phyloP scores from a whole-genome alignment of 2,113 vertebrate genomes.

The Oxygymnocypris stewartii region DNA sequence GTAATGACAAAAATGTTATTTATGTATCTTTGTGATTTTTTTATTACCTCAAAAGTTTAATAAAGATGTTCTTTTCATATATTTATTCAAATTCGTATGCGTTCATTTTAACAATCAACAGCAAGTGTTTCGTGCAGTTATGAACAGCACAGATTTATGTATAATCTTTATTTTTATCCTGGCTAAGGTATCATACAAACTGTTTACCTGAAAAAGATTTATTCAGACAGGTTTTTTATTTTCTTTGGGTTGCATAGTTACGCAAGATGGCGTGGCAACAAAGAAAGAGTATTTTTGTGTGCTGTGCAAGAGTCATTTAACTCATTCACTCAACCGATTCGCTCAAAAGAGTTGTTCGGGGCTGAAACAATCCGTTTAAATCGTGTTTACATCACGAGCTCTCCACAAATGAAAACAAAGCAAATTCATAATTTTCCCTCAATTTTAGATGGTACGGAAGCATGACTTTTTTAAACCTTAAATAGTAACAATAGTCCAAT shows the following conservation, averaged over 20 bases:
- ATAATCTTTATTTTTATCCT: not conserved
- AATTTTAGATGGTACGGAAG: not conserved
- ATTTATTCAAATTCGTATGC: not conserved
- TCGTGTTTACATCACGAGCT: not conserved
- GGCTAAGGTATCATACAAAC: not conserved
- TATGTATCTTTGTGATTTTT: constrained; percentile 67
- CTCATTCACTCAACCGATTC: not conserved
- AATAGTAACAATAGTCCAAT: not conserved
- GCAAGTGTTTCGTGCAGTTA: not conserved
- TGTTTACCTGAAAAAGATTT: not conserved
- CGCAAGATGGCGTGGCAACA: not conserved
- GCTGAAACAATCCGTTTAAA: not conserved
- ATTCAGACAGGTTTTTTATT: not conserved
- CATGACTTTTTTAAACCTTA: not conserved
- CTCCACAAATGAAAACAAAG: not conserved
- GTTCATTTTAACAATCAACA: not conserved
- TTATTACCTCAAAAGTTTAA: constrained; percentile 61
- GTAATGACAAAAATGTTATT: constrained; percentile 64
- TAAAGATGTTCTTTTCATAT: constrained; percentile 46
- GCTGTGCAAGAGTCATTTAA: not conserved
- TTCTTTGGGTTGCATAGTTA: not conserved
- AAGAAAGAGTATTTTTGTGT: not conserved
- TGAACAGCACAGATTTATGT: no score
- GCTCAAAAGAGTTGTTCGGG: not conserved
- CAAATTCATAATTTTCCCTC: not conserved